Base-by-base conservation (phyloP, 2,797 vertebrate genomes). In the Allobates femoralis region DNA sequence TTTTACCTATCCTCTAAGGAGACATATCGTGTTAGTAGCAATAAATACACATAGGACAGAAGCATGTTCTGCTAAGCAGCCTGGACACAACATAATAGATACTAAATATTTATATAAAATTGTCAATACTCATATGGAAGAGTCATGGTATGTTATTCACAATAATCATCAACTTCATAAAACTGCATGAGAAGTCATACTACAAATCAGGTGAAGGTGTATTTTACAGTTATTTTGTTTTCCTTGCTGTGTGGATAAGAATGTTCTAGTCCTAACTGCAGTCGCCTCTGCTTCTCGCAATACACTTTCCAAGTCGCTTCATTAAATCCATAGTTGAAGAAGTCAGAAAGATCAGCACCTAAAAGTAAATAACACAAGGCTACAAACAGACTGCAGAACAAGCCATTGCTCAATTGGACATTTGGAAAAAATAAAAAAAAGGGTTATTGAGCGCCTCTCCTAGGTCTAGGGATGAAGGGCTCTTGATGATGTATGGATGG, bases 281-380 rank as follows among this genome's bases (percentile, higher is more conserved):
- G 93, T 67, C 94, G 90, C 3, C 91, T 92, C 89, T 95, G 94
- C 71, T 95, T 95, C 62, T 94, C 94, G 90, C 94, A 95, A 81
- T 95, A 95, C 14, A 93, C 92, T 85, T 95, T 95, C 94, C 93
- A 95, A 0, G 93, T 94, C 78, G 95, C 94, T 90, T 95, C 94
- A 81, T 93, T 95, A 90, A 95, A 95, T 79, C 94, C 94, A 0
- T 95, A 95, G 89, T 95, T 95, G 85, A 95, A 95, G 75, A 94
- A 95, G 86, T 95, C 94, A 4, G 94, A 95, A 86, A 95, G 92
- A 86, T 95, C 94, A 81, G 93, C 93, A 87, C 94, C 94, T 95
- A 89, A 6, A 84, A 87, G 81, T 28, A 62, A 50, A 37, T 1
- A 78, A 51, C 14, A 66, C 62, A 66, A 32, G 26, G 16, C 30